Evolutionary conservation across 2,113 vertebrate species (phyloP), one percentile per base, ranked within the genome.

Genomic region (Solenodon paradoxus): DNA sequence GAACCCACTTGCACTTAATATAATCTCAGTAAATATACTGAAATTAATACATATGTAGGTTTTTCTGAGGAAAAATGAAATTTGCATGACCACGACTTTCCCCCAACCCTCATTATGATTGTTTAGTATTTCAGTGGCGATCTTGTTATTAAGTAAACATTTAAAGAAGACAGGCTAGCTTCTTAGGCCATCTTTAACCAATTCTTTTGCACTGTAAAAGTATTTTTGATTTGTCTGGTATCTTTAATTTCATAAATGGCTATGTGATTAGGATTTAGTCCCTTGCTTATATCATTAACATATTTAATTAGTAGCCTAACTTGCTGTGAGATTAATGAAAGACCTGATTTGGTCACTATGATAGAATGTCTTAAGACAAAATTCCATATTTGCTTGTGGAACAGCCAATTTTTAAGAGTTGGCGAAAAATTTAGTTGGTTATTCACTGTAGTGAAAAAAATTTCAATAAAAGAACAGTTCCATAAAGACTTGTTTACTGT

Each of bases 231-330:
- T 83, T 64, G 2, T 42, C 55, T 80, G 15, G 40, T 2, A 32
- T 22, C 1, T 80, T 7, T 80, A 64, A 38, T 86, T 63, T 66
- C 16, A 68, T n/a, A 68, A 63, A 68, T n/a, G 2, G 0, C 38
- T 82, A 0, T 30, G 1, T n/a, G 11, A 38, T 3, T 32, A 24
- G 1, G 15, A 83, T 3, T 0, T 24, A 11, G 53, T 12, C 10
- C 5, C 45, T 75, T 69, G 16, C 13, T 30, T 86, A n/a, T 63
- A 35, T 7, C 10, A 59, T 7, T 7, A 51, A 11, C 77, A 26
- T 0, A 35, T 40, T 75, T 32, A 20, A 24, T 20, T 45, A 64
- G n/a, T 32, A 71, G 24, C 2, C 17, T 84, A 20, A 72, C 9
- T 22, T 61, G 5, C 45, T 85, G 10, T 49, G 40, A 90, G 35